Conservation (phyloP, 2,888 invertebrate species). For the Tetragonisca angustula region DNA sequence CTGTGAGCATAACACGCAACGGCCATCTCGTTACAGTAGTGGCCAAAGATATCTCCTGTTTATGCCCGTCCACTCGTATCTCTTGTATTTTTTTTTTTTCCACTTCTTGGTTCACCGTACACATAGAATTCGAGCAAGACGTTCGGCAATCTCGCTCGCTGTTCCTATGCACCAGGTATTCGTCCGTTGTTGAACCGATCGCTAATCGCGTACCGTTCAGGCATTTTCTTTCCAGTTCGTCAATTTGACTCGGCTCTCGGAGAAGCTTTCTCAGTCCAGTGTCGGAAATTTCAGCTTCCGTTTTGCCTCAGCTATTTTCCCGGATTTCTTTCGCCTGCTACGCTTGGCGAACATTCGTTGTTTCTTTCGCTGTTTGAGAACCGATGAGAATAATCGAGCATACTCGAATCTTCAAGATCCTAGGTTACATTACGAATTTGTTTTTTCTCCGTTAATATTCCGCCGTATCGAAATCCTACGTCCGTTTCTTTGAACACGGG, state of each 20-base stretch:
- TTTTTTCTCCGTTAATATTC: conserved; percentile 16
- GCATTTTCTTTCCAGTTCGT: conserved; percentile 9
- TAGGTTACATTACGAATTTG: conserved; percentile 26
- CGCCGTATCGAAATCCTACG: conserved; percentile 2
- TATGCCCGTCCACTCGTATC: conserved; percentile 38
- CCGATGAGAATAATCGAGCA: conserved; percentile 13
- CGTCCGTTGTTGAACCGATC: conserved; percentile 13
- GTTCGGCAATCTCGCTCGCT: conserved; percentile 18
- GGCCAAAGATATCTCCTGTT: conserved; percentile 38
- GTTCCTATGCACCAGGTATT: conserved; percentile 35
- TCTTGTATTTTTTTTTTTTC: conserved; percentile 24
- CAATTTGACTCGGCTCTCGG: conserved; percentile 4
- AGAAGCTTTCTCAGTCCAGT: not conserved
- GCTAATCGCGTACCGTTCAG: conserved; percentile 10
- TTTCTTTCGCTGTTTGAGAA: conserved; percentile 17
- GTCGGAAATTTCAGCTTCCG: not conserved
- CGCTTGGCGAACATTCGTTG: conserved; percentile 7
- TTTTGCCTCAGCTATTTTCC: conserved; percentile 11
- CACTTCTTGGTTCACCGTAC: conserved; percentile 21
- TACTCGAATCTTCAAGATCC: conserved; percentile 6
- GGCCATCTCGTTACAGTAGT: conserved; percentile 52
- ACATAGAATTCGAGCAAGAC: conserved; percentile 14
- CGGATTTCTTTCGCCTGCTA: conserved; percentile 19
- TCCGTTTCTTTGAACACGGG: not conserved
- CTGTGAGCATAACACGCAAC: conserved; percentile 46